Evolutionary conservation across 2,888 invertebrate species (phyloP), one percentile per base, ranked within the genome.

Genomic region (Suillia variegata): DNA sequence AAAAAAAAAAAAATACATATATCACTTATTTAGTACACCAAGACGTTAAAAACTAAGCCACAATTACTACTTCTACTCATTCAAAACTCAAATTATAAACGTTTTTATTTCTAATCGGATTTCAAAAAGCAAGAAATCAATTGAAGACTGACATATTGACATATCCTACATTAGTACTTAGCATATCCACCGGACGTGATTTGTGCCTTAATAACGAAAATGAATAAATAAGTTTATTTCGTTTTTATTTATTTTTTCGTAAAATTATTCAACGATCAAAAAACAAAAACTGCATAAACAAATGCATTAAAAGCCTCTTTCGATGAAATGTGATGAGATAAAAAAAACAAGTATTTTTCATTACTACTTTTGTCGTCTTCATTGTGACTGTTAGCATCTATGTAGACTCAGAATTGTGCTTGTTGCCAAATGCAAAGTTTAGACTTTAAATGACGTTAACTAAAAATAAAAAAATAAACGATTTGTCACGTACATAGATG

Each of bases 311-410:
- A 6, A 26, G 5, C 26, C 26, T 26, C 10, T 26, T 26, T 26
- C 26, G 26, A 26, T 26, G 26, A 5, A 26, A 26, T 10, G 10
- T 6, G 26, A 26, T 6, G 6, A 26, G 10, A 26, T 26, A 50
- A 51, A 34, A 45, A 26, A 47, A 54, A 18, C 61, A 65, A 62
- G 62, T 65, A 68, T 72, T 72, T 72, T 72, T 72, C 72, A 72
- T 72, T 72, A 72, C 72, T 72, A 71, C 72, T 72, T 72, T 72
- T 72, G 65, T n/a, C n/a, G 64, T 70, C 71, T 68, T 71, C 71
- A 70, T 67, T 69, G 70, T 72, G 71, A 70, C 68, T 72, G 71
- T 70, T 72, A 72, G 69, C 68, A 69, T 71, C 67, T 71, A 71
- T 70, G 70, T 72, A 70, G 64, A 65, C 66, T 65, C 66, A 67